Percentiles rank a stretch among this genome's conserved stretches.
Conservation (phyloP, 1,140 invertebrate species). For the Drosophila carrolli region DNA sequence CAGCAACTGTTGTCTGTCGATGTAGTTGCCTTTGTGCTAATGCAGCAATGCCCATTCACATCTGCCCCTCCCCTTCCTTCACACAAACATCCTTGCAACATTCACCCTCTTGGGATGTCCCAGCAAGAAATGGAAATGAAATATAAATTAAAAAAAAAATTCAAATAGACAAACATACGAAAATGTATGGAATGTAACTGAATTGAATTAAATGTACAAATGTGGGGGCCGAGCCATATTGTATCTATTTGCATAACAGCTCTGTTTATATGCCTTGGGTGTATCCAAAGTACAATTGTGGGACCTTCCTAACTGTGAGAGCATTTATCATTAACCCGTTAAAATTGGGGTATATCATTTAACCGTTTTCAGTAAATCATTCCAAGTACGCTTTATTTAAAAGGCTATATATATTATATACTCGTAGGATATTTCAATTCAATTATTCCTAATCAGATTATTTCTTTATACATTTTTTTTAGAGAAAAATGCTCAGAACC, state of each 20-base stretch:
- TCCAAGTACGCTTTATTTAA: too few relatives aligned
- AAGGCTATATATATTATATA: too few relatives aligned
- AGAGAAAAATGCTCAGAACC: too few relatives aligned
- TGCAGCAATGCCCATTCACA: conserved; percentile 59
- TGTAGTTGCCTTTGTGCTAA: conserved; percentile 67
- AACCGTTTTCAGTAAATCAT: too few relatives aligned
- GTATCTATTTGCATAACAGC: conserved; percentile 18
- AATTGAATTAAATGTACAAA: conserved; percentile 76
- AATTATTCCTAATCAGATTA: too few relatives aligned
- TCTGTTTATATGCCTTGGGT: not conserved
- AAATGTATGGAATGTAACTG: conserved; percentile 69
- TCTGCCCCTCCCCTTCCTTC: conserved; percentile 3
- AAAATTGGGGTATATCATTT: too few relatives aligned
- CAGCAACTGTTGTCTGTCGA: conserved; percentile 48
- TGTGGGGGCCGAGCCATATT: conserved; percentile 5
- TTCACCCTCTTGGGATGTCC: conserved; percentile 48
- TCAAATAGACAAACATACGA: conserved; percentile 41
- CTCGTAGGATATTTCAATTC: too few relatives aligned
- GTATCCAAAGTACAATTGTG: not conserved
- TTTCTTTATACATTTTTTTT: too few relatives aligned
- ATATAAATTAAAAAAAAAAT: conserved; percentile 70
- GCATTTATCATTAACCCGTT: too few relatives aligned
- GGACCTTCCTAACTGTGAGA: too few relatives aligned
- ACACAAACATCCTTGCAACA: not conserved
- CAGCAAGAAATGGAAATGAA: conserved; percentile 73